Evolutionary conservation across 2,888 invertebrate species (phyloP).

Genomic region (Pammene fasciana): DNA sequence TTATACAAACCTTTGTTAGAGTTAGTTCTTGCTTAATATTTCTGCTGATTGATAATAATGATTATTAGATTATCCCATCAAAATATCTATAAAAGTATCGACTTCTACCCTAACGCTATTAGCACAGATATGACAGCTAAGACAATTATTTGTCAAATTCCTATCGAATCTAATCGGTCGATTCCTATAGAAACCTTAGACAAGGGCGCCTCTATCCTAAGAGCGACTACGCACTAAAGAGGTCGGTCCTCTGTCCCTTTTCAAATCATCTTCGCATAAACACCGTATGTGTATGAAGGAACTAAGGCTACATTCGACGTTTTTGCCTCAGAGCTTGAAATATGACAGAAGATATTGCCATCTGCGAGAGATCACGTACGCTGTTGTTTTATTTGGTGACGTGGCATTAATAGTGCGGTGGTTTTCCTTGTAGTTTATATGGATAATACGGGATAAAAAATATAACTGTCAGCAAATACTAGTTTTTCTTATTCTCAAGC

Average conservation of each 20-base stretch:
- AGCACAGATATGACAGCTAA: no score
- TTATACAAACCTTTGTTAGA: no score
- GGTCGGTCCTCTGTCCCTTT: no score
- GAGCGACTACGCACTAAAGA: not conserved
- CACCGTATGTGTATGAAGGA: not conserved
- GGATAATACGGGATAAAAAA: conserved; percentile 5
- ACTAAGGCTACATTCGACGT: not conserved
- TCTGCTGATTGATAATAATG: no score
- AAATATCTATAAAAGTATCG: no score
- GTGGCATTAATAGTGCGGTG: not conserved
- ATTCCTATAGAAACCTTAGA: no score
- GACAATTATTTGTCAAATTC: no score
- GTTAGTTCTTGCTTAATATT: no score
- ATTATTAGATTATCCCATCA: no score
- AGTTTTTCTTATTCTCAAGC: not conserved
- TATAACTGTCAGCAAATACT: not conserved
- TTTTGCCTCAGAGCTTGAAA: not conserved
- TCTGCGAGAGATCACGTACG: conserved; percentile 16
- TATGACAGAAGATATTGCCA: conserved; percentile 8
- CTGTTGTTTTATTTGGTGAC: conserved; percentile 16
- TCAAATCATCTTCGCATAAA: not conserved
- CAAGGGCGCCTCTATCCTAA: no score
- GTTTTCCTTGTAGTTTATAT: not conserved
- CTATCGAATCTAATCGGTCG: no score
- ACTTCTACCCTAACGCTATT: no score